These are phyloP conservation scores for Brachystomella parvula DNA, from an alignment of 1,140 invertebrate genomes.

Conservation along the genomic window DNA sequence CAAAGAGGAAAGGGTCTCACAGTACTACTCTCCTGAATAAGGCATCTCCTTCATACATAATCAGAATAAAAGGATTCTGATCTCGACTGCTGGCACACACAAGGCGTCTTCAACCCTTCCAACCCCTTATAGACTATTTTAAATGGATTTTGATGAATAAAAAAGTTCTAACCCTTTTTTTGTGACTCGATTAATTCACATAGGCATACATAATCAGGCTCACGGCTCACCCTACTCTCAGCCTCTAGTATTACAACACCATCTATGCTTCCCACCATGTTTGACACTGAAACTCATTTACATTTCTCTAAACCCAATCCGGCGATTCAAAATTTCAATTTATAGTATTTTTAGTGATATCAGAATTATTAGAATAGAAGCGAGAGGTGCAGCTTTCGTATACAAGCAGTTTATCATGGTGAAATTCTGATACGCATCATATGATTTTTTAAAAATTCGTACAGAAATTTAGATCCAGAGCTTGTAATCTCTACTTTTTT, in stretches of 20 bases:
- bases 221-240: background rate
- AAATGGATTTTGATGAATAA: conserved; percentile 36
- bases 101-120: background rate
- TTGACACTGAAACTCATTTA: background rate
- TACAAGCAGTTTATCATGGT: too few species aligned
- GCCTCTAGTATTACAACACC: background rate
- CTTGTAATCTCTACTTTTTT: too few species aligned
- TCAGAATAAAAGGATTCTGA: background rate
- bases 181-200: conserved; percentile 28
- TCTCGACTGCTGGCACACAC: conserved; percentile 3
- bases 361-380: too few species aligned
- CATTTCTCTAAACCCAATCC: background rate
- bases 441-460: too few species aligned
- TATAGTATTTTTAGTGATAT: too few species aligned
- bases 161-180: conserved; percentile 33
- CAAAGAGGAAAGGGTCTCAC: conserved; percentile 5
- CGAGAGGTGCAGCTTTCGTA: too few species aligned
- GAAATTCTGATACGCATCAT: too few species aligned
- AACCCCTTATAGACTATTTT: conserved; percentile 25
- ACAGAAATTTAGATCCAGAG: too few species aligned
- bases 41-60: background rate
- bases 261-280: background rate
- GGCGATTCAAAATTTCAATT: too few species aligned
- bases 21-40: background rate
- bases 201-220: conserved; percentile 4